Evolutionary conservation across 2,797 vertebrate species (phyloP).

Genomic region (Gymnoscopelus microlampas): DNA sequence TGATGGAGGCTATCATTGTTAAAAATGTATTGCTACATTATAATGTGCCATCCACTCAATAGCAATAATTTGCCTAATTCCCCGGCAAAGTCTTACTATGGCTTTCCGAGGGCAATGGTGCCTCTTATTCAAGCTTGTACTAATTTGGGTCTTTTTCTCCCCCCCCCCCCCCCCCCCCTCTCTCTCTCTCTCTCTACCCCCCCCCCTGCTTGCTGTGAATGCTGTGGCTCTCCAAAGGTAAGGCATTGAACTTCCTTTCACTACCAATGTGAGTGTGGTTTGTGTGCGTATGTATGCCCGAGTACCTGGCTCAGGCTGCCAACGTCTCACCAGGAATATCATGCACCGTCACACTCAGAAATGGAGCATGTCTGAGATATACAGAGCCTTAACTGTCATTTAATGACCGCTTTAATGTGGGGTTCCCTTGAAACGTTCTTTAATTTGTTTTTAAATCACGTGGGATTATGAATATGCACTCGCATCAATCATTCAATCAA

Average conservation of each 20-base stretch:
- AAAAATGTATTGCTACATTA: neutral
- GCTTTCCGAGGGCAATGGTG: neutral
- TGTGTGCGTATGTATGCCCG: too few relatives aligned
- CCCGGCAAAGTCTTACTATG: conserved; percentile 6
- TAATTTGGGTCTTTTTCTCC: neutral
- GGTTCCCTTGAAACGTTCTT: too few relatives aligned
- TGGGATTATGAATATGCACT: too few relatives aligned
- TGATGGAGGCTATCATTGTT: neutral
- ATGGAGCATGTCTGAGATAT: too few relatives aligned
- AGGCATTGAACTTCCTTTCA: neutral
- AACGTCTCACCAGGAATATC: too few relatives aligned
- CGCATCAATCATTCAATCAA: too few relatives aligned
- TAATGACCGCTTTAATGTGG: too few relatives aligned
- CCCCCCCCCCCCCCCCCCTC: neutral
- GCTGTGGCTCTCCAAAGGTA: conserved; percentile 11
- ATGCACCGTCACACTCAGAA: too few relatives aligned
- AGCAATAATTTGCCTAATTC: conserved; percentile 5
- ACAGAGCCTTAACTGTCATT: too few relatives aligned
- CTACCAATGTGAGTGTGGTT: neutral
- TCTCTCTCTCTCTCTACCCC: neutral
- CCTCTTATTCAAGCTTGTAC: conserved; percentile 2
- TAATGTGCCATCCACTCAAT: neutral
- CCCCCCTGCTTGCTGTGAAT: neutral
- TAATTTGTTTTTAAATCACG: too few relatives aligned
- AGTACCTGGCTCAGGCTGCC: neutral